phyloP scores from a whole-genome alignment of 2,888 invertebrate species.

The Clivina fossor region DNA sequence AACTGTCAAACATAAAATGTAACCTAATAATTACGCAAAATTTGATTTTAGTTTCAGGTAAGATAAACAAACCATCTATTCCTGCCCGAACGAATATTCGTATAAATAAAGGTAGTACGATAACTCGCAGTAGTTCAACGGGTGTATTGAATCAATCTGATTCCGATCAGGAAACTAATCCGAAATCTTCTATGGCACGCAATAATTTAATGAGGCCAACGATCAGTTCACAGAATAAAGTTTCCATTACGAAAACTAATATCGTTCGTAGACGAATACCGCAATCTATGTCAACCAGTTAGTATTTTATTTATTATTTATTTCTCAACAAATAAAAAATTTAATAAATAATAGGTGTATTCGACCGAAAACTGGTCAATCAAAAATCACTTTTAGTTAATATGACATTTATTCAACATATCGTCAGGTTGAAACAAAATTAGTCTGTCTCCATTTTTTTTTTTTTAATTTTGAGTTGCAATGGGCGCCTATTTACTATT shows the following conservation, averaged over 20 bases:
- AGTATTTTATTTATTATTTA: slow-evolving; percentile 35
- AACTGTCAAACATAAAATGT: no score
- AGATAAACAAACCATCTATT: slow-evolving; percentile 50
- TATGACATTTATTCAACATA: no score
- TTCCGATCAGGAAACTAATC: slow-evolving; percentile 69
- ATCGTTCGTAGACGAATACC: slow-evolving; percentile 47
- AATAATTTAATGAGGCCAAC: slow-evolving; percentile 73
- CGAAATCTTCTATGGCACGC: slow-evolving; percentile 44
- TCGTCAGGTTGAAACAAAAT: no score
- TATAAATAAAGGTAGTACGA: slow-evolving; percentile 52
- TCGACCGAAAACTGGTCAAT: no score
- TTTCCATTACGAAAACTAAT: slow-evolving; percentile 43
- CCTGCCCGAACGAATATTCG: slow-evolving; percentile 47
- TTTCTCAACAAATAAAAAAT: no score
- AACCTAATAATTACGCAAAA: no score
- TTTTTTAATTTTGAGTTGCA: no score
- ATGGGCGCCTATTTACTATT: no score
- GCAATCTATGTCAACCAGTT: slow-evolving; percentile 51
- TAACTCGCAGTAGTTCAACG: slow-evolving; percentile 77
- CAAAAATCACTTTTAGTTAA: no score
- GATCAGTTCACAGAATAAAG: slow-evolving; percentile 80
- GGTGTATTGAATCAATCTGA: slow-evolving; percentile 83
- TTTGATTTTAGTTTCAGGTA: slow-evolving; percentile 55
- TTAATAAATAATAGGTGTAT: no score
- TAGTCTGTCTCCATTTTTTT: no score